Evolutionary conservation across 2,888 invertebrate genomes (phyloP).

Genomic region (Metacarcinus magister): DNA sequence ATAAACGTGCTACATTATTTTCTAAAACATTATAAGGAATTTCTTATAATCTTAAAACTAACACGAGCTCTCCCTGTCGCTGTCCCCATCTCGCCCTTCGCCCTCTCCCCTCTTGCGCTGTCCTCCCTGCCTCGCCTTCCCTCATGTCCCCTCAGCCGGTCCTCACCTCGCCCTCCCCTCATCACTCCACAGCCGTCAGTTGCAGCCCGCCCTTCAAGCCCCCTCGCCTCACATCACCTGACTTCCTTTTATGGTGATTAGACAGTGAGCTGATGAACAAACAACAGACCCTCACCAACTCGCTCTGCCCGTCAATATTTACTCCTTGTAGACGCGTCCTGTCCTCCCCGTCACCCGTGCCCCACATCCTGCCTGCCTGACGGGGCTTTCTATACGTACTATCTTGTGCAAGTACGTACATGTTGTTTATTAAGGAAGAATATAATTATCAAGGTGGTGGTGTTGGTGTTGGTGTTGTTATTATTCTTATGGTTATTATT

Average conservation of each 20-base stretch:
- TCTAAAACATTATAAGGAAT: background rate
- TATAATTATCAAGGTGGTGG: background rate
- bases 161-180: conserved; percentile 69
- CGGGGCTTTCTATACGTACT: background rate
- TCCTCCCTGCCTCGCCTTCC: background rate
- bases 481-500: background rate
- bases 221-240: conserved; percentile 73
- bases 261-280: conserved; percentile 77
- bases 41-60: background rate
- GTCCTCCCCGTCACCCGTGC: conserved; percentile 53
- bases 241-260: conserved; percentile 80
- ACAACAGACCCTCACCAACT: conserved; percentile 67
- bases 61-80: background rate
- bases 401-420: background rate
- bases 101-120: conserved; percentile 1
- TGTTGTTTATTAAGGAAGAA: background rate
- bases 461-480: background rate
- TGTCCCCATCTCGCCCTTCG: conserved; percentile 9
- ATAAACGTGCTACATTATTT: background rate
- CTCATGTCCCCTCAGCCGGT: conserved; percentile 50
- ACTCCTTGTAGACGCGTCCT: conserved; percentile 42
- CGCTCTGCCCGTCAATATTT: conserved; percentile 69
- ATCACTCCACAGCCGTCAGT: conserved; percentile 72
- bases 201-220: conserved; percentile 71
- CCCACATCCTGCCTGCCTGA: background rate